These are phyloP conservation scores for Peromyscus leucopus DNA, from an alignment of 2,113 vertebrate genomes.

Conservation along the genomic window DNA sequence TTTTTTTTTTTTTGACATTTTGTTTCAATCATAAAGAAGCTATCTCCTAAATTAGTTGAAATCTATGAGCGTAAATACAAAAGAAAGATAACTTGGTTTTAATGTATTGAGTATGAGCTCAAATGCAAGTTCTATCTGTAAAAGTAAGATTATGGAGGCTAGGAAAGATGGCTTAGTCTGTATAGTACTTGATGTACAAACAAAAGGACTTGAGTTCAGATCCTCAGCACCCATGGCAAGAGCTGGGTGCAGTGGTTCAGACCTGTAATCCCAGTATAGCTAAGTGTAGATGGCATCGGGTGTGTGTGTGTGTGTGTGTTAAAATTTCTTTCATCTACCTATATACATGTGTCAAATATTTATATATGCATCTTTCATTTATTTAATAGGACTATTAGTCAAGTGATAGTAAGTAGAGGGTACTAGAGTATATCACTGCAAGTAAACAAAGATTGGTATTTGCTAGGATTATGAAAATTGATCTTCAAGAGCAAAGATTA, in stretches of 20 bases:
- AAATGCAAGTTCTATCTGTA: background rate
- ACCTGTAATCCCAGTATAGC: background rate
- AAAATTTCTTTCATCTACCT: background rate
- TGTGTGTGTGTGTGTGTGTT: background rate
- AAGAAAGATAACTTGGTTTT: conserved; percentile 19
- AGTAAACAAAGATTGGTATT: background rate
- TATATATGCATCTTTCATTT: background rate
- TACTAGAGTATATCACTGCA: background rate
- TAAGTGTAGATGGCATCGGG: background rate
- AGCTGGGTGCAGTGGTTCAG: background rate
- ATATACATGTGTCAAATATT: background rate
- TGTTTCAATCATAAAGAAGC: background rate
- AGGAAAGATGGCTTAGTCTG: background rate
- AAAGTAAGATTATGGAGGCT: background rate
- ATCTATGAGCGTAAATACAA: background rate
- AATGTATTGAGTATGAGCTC: background rate
- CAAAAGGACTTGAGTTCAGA: background rate
- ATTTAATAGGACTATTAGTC: background rate
- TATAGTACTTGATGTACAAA: background rate
- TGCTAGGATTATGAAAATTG: background rate
- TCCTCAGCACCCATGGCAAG: background rate
- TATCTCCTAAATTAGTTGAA: conserved; percentile 19
- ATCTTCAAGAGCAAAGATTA: background rate
- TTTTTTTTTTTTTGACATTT: background rate
- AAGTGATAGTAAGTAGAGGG: background rate